Evolutionary conservation across 2,113 vertebrate genomes (phyloP).

Genomic region (Agapornis roseicollis): DNA sequence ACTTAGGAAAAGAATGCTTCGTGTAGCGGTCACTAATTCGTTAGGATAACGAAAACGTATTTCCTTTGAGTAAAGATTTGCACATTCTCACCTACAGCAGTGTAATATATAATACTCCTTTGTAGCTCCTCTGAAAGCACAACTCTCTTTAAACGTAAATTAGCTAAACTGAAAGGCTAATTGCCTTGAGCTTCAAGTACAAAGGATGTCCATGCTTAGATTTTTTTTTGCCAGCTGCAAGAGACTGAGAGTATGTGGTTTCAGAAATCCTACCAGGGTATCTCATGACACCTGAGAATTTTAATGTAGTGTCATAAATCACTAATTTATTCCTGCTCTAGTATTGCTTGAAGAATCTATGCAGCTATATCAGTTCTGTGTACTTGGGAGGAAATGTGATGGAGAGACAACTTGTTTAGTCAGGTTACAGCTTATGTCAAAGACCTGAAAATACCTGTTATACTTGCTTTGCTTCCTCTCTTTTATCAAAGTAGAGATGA

Average conservation of each 20-base stretch:
- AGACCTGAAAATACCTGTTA: background rate
- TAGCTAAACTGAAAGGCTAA: conserved; percentile 49
- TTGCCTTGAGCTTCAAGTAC: conserved; percentile 39
- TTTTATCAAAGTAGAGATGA: background rate
- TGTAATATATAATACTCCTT: conserved; percentile 9
- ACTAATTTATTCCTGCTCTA: conserved; percentile 35
- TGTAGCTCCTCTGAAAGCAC: conserved; percentile 26
- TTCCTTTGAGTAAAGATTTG: conserved; percentile 54
- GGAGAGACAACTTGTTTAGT: background rate
- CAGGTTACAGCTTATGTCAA: background rate
- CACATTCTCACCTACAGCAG: conserved; percentile 46
- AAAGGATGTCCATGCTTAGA: conserved; percentile 24
- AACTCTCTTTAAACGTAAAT: conserved; percentile 60
- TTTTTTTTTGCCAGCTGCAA: conserved; percentile 23
- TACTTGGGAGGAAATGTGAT: background rate
- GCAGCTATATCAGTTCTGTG: background rate
- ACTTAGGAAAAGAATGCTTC: conserved; percentile 27
- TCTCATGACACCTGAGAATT: conserved; percentile 33
- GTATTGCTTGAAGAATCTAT: conserved; percentile 44
- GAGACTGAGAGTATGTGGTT: conserved; percentile 37
- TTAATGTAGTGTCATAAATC: conserved; percentile 43
- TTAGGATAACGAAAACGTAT: conserved; percentile 44
- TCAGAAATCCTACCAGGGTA: conserved; percentile 42
- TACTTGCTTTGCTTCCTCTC: background rate
- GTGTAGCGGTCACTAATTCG: conserved; percentile 50